Base-by-base conservation (phyloP, 64 coral and sea anemone species). In the Stylophora pistillata region DNA sequence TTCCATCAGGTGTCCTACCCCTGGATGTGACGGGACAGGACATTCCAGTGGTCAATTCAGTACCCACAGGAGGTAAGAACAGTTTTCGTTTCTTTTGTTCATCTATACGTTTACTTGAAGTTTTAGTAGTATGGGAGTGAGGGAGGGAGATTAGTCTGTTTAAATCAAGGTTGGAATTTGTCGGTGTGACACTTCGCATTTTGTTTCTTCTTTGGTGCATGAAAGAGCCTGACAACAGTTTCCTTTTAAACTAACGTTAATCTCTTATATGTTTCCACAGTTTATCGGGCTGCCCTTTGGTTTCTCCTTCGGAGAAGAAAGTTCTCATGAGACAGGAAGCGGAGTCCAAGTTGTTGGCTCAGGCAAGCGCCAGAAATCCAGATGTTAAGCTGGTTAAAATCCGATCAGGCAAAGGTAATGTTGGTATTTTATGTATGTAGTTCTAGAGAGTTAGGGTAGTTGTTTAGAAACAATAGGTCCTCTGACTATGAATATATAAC, bases 311-410 rank as follows among this genome's bases (percentile, higher is more conserved):
- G 9, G 95, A 97, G 58, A 97, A 97, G 70, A 97, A 97, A 58
- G 65, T 97, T 20, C 73, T 97, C 26, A 97, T 97, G 95, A 78
- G 95, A 55, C 95, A 97, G 64, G 95, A 97, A 28, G 95, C 95
- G 0, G 95, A 97, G 30, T 85, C 83, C 4, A 97, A 97, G 60
- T 85, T 97, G 29, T 30, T 97, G 18, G 95, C 95, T 23, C 95
- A 97, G 77, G 95, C 92, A 55, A 82, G 87, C 15, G 76, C 87
- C 13, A 32, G 73, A 23, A 54, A 69, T 7, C 47, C 73, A 6
- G 90, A 86, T 9, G 76, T 93, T 33, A 79, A 61, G 58, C 78
- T 89, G 28, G 89, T 97, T 31, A 97, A 97, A 90, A 59, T 97
- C 23, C 74, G 95, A 56, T 97, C 95, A 9, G 95, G 95, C 53